Base-by-base conservation (phyloP, 2,888 invertebrate species). In the Agriopis marginaria region DNA sequence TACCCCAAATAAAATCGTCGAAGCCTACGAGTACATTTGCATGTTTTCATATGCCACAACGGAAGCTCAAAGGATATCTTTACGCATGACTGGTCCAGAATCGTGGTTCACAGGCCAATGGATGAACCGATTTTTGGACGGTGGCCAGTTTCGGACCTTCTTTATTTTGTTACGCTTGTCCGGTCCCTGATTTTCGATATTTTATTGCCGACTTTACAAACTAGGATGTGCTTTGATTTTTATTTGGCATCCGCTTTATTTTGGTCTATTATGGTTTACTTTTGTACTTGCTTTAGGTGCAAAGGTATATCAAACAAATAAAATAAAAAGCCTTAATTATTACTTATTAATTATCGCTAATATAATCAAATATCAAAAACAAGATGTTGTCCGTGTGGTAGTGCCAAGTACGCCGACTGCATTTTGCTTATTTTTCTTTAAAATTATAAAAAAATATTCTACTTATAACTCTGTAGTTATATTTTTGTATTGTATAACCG, bases 91-190 rank as follows among this genome's bases (percentile, higher is more conserved):
- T 78, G 82, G 69, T 68, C 74, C 63, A 56, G 71, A 78, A 82
- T 80, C 82, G 78, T 75, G 79, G 84, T 84, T 83, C 78, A 79
- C 83, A 81, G 79, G 74, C 79, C 76, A 82, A 76, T 80, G 86
- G 76, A 77, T 80, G 77, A 73, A 77, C 77, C 78, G 73, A 81
- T 84, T 84, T 86, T 85, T 87, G 87, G 86, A 82, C 64, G 70
- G 51, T 44, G 56, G 84, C 87, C 87, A 87, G 77, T 72, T 54
- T 47, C 39, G 39, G 53, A 56, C 42, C 54, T 66, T 68, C 70
- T 77, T 71, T 74, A 72, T 77, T 79, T 75, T 66, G 68, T 61
- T 53, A 63, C 61, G 65, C 53, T 66, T 58, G 62, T 70, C 62
- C 70, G 47, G 47, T 45, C 51, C n/a, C 54, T 60, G 50, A 47